Base-by-base conservation (phyloP, 2,113 vertebrate species). In the Sinocyclocheilus rhinocerous region DNA sequence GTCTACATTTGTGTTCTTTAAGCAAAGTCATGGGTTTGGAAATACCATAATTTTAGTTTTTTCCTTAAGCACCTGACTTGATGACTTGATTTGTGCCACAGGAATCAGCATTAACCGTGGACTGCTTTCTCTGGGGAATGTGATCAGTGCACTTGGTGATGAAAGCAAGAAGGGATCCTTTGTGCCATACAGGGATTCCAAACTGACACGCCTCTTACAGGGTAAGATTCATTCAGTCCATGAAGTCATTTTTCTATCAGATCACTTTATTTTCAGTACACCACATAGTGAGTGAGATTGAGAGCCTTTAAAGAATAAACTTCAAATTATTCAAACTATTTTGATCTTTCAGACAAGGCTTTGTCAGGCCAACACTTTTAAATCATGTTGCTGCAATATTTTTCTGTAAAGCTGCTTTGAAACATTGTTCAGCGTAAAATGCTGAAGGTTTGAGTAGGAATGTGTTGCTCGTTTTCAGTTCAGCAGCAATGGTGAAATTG, bases 61-160 rank as follows among this genome's bases (percentile, higher is more conserved):
- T 13, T 22, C 9, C n/a, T 75, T 20, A 36, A 36, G 36, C 16
- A 26, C 36, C 11, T 26, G 16, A 55, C 11, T n/a, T 82, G 70
- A 70, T 36, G 29, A 33, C 29, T 18, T 70, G 18, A 4, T 48
- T 65, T 55, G 4, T 81, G 61, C 59, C 29, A 4, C 88, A 99
- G 98, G 98, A 67, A 99, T 99, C 95, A 99, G 96, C 93, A 99
- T 99, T 88, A 99, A 99, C 93, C 95, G 96, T 65, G 97, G 98
- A 3, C 96, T 99, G 84, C 94, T 99, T 42, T 96, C 95, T 88
- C 91, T 99, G 94, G 98, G 98, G 20, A 99, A 99, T 50, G 98
- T 99, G 52, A 99, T 99, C 91, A 99, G 98, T 83, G 98, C 98
- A n/a, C 95, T 99, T 36, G 98, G 98, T 18, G 98, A 99, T 70